Evolutionary conservation across 2,888 invertebrate genomes (phyloP).

Genomic region (Pemphredon lugubris): DNA sequence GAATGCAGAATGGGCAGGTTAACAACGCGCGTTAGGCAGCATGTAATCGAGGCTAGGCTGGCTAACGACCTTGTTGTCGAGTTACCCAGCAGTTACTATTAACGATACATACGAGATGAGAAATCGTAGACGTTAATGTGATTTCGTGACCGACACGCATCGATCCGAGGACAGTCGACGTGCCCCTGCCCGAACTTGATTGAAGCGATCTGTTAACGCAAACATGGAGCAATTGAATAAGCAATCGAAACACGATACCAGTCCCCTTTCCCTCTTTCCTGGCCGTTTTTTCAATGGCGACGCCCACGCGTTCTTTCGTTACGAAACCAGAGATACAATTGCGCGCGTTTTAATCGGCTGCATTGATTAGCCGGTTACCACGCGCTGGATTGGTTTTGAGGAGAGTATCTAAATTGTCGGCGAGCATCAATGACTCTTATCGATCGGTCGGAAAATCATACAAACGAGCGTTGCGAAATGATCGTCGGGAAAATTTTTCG

Average conservation of each 20-base stretch:
- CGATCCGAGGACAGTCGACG: constrained; percentile 4
- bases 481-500: too few relatives aligned
- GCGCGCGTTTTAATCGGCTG: too few relatives aligned
- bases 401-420: too few relatives aligned
- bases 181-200: background rate
- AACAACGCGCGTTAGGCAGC: constrained; percentile 27
- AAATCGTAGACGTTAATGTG: constrained; percentile 42
- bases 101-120: constrained; percentile 44
- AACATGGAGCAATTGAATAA: constrained; percentile 21
- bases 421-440: too few relatives aligned
- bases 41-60: constrained; percentile 31
- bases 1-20: constrained; percentile 35
- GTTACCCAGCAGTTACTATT: constrained; percentile 29
- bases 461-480: too few relatives aligned
- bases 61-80: constrained; percentile 43
- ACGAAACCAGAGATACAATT: too few relatives aligned
- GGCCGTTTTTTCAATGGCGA: too few relatives aligned
- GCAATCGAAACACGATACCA: constrained; percentile 17
- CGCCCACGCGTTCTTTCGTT: too few relatives aligned
- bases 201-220: constrained; percentile 23
- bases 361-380: too few relatives aligned
- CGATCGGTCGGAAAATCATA: too few relatives aligned
- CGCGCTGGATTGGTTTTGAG: too few relatives aligned
- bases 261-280: background rate
- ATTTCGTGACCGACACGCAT: constrained; percentile 23